phyloP scores from a whole-genome alignment of 1,140 invertebrate genomes.

The Choristoneura fumiferana region DNA sequence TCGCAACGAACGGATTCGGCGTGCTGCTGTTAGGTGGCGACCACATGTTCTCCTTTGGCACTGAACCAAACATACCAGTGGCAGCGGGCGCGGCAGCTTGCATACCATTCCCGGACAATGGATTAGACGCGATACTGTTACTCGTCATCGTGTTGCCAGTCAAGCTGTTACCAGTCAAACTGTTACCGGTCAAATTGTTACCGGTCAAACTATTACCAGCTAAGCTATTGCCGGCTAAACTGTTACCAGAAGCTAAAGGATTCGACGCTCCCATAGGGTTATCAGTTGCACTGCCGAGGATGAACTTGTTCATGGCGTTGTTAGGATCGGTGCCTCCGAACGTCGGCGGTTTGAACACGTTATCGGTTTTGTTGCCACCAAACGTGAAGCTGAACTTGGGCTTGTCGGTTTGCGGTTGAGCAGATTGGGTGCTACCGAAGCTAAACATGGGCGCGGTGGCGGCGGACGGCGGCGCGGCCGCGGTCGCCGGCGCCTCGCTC shows the following conservation, averaged over 20 bases:
- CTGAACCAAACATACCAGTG: conserved; percentile 30
- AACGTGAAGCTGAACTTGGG: conserved; percentile 56
- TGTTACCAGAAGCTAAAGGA: conserved; percentile 23
- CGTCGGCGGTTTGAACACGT: conserved; percentile 22
- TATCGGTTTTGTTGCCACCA: conserved; percentile 37
- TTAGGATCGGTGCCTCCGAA: conserved; percentile 36
- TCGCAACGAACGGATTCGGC: conserved; percentile 35
- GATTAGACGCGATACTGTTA: background rate
- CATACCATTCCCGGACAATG: background rate
- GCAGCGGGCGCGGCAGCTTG: conserved; percentile 13
- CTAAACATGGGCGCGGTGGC: conserved; percentile 44
- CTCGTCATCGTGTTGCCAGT: background rate
- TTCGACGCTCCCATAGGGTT: conserved; percentile 28
- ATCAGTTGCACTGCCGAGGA: conserved; percentile 24
- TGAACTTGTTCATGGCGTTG: conserved; percentile 37
- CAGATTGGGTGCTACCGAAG: conserved; percentile 36
- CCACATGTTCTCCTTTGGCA: conserved; percentile 47
- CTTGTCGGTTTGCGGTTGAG: conserved; percentile 34
- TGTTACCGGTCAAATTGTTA: conserved; percentile 7
- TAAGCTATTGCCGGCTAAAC: conserved; percentile 14
- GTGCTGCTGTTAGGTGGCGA: conserved; percentile 24
- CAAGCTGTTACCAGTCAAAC: conserved; percentile 16
- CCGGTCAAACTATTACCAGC: background rate
- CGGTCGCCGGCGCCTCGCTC: conserved; percentile 20
- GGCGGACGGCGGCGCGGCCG: conserved; percentile 29